Evolutionary conservation across 2,888 invertebrate species (phyloP).

Genomic region (Chymomyza fuscimana): DNA sequence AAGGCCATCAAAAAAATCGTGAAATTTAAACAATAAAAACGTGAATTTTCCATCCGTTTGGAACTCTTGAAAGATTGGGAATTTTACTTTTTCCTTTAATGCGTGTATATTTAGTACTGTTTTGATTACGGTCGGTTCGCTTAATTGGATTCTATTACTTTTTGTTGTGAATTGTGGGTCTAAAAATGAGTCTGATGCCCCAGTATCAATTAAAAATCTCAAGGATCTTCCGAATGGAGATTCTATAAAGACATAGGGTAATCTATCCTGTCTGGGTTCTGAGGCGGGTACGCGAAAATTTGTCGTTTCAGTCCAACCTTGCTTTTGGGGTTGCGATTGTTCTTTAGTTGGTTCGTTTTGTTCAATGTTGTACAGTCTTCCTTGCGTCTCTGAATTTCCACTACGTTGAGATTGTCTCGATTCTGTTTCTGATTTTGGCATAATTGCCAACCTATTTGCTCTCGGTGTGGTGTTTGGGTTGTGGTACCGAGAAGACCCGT

Average conservation of each 20-base stretch:
- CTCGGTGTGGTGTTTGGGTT: too few species aligned
- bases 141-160: neutral
- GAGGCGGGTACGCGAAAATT: conserved; percentile 2
- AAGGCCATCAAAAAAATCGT: conserved; percentile 3
- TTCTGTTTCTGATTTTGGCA: too few species aligned
- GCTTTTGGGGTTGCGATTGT: too few species aligned
- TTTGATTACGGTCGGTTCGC: neutral
- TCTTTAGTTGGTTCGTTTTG: too few species aligned
- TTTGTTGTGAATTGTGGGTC: conserved; percentile 10
- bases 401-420: too few species aligned
- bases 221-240: neutral
- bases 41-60: neutral
- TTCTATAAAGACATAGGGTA: neutral
- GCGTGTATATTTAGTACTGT: neutral
- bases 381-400: too few species aligned
- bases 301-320: neutral
- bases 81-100: neutral
- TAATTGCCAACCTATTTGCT: too few species aligned
- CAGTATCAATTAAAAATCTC: neutral
- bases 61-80: conserved; percentile 1
- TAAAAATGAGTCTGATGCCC: neutral
- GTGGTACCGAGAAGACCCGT: too few species aligned
- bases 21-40: neutral
- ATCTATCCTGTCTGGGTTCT: neutral
- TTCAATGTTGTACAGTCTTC: too few species aligned